A percentile compares a stretch with the other conserved stretches of the same genome.
Evolutionary conservation across 2,113 vertebrate genomes (phyloP).

Genomic region (Chionodraco myersi): DNA sequence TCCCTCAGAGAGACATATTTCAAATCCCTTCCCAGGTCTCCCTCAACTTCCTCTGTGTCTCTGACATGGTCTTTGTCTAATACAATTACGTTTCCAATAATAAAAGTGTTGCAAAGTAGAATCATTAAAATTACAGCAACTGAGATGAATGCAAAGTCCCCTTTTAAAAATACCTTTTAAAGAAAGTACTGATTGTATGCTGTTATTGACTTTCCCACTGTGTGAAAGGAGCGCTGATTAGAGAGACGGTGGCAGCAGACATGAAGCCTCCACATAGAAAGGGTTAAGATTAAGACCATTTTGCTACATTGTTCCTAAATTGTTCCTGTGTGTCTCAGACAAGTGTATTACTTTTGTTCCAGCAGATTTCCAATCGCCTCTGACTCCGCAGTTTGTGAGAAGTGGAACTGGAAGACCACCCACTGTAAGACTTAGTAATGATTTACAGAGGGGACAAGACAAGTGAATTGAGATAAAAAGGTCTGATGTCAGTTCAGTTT

Average conservation of each 20-base stretch:
- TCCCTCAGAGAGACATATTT: conserved; percentile 81
- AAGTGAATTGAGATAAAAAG: not conserved
- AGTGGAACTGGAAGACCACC: conserved; percentile 26
- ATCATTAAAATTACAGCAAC: conserved; percentile 81
- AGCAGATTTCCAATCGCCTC: conserved; percentile 65
- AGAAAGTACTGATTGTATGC: conserved; percentile 90
- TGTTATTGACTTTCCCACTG: conserved; percentile 90
- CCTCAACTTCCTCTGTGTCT: conserved; percentile 89
- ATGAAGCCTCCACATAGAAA: conserved; percentile 56
- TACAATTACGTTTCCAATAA: conserved; percentile 80
- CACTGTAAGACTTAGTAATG: conserved; percentile 35
- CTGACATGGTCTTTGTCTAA: conserved; percentile 96
- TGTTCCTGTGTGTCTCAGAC: conserved; percentile 49
- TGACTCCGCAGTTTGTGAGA: conserved; percentile 35
- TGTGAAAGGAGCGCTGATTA: conserved; percentile 88
- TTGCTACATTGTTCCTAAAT: conserved; percentile 80
- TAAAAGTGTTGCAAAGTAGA: conserved; percentile 96
- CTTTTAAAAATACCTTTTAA: conserved; percentile 83
- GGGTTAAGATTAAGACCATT: conserved; percentile 78
- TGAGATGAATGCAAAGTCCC: conserved; percentile 89
- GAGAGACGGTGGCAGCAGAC: conserved; percentile 59
- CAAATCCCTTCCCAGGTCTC: conserved; percentile 90
- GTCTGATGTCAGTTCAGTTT: conserved; percentile 6
- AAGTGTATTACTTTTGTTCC: conserved; percentile 64
- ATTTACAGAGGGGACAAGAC: conserved; percentile 48